A percentile compares a stretch with the other conserved stretches of the same genome.
Evolutionary conservation across 2,797 vertebrate genomes (phyloP).

Genomic region (Danio jaintianensis): DNA sequence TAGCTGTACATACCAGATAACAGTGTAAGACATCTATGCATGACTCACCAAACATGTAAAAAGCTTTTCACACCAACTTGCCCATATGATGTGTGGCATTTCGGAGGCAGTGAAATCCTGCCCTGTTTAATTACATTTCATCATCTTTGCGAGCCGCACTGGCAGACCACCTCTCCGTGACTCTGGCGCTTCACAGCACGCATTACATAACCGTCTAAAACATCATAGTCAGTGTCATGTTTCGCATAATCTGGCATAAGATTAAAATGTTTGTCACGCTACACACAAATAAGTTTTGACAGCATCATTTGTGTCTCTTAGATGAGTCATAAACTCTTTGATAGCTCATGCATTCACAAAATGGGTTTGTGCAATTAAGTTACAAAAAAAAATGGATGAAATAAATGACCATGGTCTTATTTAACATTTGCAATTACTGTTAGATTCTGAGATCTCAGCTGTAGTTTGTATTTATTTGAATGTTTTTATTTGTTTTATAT

Average conservation of each 20-base stretch:
- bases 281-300: background rate
- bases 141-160: conserved; percentile 19
- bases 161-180: background rate
- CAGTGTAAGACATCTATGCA: background rate
- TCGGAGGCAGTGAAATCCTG: conserved; percentile 2
- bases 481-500: background rate
- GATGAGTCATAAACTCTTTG: background rate
- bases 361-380: background rate
- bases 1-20: background rate
- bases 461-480: background rate
- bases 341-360: background rate
- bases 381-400: background rate
- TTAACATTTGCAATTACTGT: background rate
- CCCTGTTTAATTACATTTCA: conserved; percentile 22
- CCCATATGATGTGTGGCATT: background rate
- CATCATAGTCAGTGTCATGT: conserved; percentile 33
- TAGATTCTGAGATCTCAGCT: background rate
- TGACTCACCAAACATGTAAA: background rate
- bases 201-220: conserved; percentile 21
- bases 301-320: conserved; percentile 16
- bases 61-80: conserved; percentile 8
- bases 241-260: conserved; percentile 29
- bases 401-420: background rate
- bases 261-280: conserved; percentile 23
- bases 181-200: conserved; percentile 4